Conservation (phyloP, 2,797 vertebrate species). For the Valencia hispanica region DNA sequence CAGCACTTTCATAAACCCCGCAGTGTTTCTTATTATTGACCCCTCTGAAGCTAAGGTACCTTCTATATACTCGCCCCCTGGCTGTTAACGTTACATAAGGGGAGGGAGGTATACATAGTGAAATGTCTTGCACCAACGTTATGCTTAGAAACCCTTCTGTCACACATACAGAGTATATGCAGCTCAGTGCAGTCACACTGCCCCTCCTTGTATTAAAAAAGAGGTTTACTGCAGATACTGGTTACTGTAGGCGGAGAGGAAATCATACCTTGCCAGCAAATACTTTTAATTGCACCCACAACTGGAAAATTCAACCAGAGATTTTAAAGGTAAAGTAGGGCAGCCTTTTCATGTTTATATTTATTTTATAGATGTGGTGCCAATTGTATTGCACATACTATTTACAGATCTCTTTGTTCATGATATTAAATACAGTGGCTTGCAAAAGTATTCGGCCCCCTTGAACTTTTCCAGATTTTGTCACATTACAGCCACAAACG, state of each 20-base stretch:
- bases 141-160: slow-evolving; percentile 16
- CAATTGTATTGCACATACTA: not conserved
- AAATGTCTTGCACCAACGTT: slow-evolving; percentile 19
- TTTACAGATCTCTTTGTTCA: not conserved
- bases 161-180: slow-evolving; percentile 16
- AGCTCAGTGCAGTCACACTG: slow-evolving; percentile 4
- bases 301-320: slow-evolving; percentile 8
- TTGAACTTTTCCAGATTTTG: too few species aligned
- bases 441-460: too few species aligned
- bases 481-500: too few species aligned
- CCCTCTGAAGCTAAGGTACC: slow-evolving; percentile 2
- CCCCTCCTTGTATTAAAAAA: slow-evolving; percentile 18
- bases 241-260: slow-evolving; percentile 3
- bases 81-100: slow-evolving; percentile 24
- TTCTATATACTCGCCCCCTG: slow-evolving; percentile 1
- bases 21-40: slow-evolving; percentile 15
- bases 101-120: slow-evolving; percentile 10
- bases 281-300: not conserved
- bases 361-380: not conserved
- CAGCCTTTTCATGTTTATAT: not conserved
- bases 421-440: not conserved
- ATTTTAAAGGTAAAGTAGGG: not conserved
- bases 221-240: slow-evolving; percentile 19
- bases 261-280: slow-evolving; percentile 5
- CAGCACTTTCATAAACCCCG: slow-evolving; percentile 19